Conservation (phyloP, 2,888 invertebrate genomes). For the Pyrgus malvae region DNA sequence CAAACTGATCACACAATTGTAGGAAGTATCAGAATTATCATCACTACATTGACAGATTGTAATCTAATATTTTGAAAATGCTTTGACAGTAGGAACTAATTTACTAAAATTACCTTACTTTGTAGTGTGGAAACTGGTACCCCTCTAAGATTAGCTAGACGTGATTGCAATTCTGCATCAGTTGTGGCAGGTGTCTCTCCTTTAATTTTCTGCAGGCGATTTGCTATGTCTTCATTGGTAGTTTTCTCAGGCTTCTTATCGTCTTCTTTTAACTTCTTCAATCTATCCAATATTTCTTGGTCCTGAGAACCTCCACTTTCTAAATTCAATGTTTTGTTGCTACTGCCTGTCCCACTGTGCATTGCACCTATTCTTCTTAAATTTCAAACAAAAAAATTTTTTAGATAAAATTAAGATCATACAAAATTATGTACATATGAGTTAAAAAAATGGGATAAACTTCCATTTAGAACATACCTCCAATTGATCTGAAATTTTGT, state of each 20-base stretch:
- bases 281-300: conserved; percentile 84
- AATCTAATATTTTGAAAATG: too few relatives aligned
- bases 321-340: conserved; percentile 26
- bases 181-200: conserved; percentile 69
- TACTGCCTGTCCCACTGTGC: conserved; percentile 10
- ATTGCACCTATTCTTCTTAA: conserved; percentile 41
- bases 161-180: conserved; percentile 84
- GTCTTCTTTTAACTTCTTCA: conserved; percentile 85
- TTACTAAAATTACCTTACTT: conserved; percentile 58
- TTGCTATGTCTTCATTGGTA: conserved; percentile 52
- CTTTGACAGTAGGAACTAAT: neutral
- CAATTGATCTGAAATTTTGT: too few relatives aligned
- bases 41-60: too few relatives aligned
- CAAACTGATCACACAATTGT: too few relatives aligned
- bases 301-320: conserved; percentile 74
- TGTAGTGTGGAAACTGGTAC: conserved; percentile 54
- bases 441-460: too few relatives aligned
- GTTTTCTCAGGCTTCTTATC: conserved; percentile 46
- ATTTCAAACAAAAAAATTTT: too few relatives aligned
- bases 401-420: too few relatives aligned
- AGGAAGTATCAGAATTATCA: too few relatives aligned
- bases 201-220: conserved; percentile 59
- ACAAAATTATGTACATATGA: too few relatives aligned
- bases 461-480: too few relatives aligned
- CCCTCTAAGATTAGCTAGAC: conserved; percentile 86